Base-by-base conservation (phyloP, 2,797 vertebrate genomes). In the Centroberyx gerrardi region DNA sequence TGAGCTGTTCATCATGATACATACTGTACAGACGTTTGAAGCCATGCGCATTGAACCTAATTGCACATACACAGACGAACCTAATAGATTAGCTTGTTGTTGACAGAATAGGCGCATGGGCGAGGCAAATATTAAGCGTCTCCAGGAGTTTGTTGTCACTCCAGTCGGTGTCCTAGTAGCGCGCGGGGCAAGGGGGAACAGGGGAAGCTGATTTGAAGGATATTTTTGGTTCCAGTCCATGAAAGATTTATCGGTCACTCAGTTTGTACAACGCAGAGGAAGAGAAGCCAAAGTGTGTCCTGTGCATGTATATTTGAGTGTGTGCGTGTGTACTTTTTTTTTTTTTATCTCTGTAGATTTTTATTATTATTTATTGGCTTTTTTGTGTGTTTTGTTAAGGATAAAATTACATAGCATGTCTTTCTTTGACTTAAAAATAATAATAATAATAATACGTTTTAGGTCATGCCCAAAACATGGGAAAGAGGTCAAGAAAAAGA, bases 181-280 rank as follows among this genome's bases (percentile, higher is more conserved):
- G 63, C 60, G 27, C 53, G 5, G 70, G 68, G 72, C 60, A 44
- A n/a, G 54, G 8, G 53, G 70, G 52, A 74, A 79, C 73, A 79
- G 52, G 44, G 64, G 77, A 77, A 53, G 82, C 65, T 86, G 86
- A 81, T 88, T 89, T 88, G 60, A 78, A 52, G 68, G 87, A 72
- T 93, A 92, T 94, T 94, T 93, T 91, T 90, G 87, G 89, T 87
- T 75, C 55, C 33, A 59, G 82, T 70, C 60, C 68, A 93, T 94
- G 72, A 94, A 94, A 92, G 44, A 92, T 93, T 91, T 76, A 94
- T 68, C 36, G 38, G 72, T 81, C 74, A 80, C 85, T 92, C 79
- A 81, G 77, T 87, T 88, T 84, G 78, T 80, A 86, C 87, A 88
- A 87, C 18, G 5, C 68, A 54, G 62, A 79, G 74, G 65, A 84